Evolutionary conservation across 30 jellyfish, hydroid and myxozoan species (phyloP), one percentile per base, ranked within the genome.

Genomic region (Morbakka virulenta): DNA sequence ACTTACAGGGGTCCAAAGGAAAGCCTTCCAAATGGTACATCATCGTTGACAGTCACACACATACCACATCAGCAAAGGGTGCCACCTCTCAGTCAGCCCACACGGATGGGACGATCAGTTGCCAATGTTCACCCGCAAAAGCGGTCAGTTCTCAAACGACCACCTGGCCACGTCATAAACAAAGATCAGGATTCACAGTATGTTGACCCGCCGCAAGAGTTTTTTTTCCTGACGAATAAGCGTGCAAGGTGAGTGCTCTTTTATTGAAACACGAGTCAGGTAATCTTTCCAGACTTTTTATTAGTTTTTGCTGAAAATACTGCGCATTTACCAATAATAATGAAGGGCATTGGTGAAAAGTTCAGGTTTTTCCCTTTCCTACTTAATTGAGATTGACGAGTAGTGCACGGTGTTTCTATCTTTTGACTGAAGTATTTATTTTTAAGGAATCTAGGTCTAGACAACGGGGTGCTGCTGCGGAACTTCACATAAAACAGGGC

Each of bases 171-270:
- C 12, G 34, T 35, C 31, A 35, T 36, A 13, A 82, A 95, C 29
- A 80, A 94, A 36, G 99, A 92, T 35, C 89, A 88, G 52, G 99
- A 86, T 51, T 72, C 87, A 21, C 99, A 86, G 27, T 92, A 65
- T 51, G 99, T 92, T 74, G 99, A 92, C 36, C 99, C 99, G 4
- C 99, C 99, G 0, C 99, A 92, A 32, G 99, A 92, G 64, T 92
- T 92, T 53, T 72, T 92, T 23, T 92, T 92, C 87, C 76, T 63
- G 32, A 87, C 99, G 24, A 85, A 93, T 14, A 80, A 86, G 68
- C 91, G 86, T 33, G 94, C 99, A 20, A 85, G 77, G 99, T 92
- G 77, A 32, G 95, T 24, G 31, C 3, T 20, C n/a, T 51, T 4
- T 13, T 20, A 41, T 41, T 41, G 57, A 41, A n/a, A n/a, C n/a